Evolutionary conservation across 1,140 invertebrate genomes (phyloP), one percentile per base, ranked within the genome.

Genomic region (Parasteatoda tepidariorum): DNA sequence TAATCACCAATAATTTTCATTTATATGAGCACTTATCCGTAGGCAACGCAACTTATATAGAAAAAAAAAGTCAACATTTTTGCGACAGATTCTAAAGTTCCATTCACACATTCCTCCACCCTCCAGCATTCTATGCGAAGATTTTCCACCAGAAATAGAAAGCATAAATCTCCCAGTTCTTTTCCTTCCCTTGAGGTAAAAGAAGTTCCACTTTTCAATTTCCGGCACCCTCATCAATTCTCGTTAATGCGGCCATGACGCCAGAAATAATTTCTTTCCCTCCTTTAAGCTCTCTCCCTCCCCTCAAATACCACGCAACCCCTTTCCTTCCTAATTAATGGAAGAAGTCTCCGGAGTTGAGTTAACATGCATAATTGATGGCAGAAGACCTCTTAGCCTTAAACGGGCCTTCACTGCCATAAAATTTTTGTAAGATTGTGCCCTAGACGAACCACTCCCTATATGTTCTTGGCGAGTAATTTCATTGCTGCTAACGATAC

Each of bases 141-240:
- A 59, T 61, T 74, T 74, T 48, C 57, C 28, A 55, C 31, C 54
- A 48, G 41, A 71, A 38, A 55, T 55, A n/a, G 54, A 38, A 48
- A n/a, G 55, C 71, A 61, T 74, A 38, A 61, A 61, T 74, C 71
- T 34, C 30, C 30, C 31, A 26, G 3, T 30, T 64, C 15, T 33
- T 38, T 74, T 61, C 57, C 55, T 55, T 74, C 71, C 57, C 54
- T 13, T 22, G 71, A 61, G 71, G 24, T 24, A 74, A 26, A 74
- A 74, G 71, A 74, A 74, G 71, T 74, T 61, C 71, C 71, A 74
- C 71, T 74, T 74, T 74, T 74, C 71, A 74, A 74, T 74, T 74
- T 74, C 71, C 71, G 71, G 71, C 30, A 48, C 59, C 30, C 71
- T 74, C 71, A 74, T 74, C 71, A 74, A 74, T 74, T 74, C 71